Evolutionary conservation across 2,113 vertebrate species (phyloP).

Genomic region (Aplodontia rufa): DNA sequence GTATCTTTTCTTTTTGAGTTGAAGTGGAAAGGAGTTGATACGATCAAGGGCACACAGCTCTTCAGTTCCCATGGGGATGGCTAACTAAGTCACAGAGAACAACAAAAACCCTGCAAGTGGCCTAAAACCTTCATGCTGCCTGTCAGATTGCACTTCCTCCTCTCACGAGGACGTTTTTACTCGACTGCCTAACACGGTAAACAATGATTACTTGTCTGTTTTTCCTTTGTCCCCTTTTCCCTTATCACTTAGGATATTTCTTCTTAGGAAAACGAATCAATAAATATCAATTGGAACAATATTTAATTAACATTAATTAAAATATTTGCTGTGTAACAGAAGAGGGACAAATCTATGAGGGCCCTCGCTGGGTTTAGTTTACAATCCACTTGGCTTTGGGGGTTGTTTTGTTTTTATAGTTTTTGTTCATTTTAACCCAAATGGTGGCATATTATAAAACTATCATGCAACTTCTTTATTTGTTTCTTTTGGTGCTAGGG

Average conservation of each 20-base stretch:
- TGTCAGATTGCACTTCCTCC: background rate
- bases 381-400: conserved; percentile 7
- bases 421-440: conserved; percentile 31
- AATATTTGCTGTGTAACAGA: background rate
- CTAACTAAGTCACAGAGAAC: background rate
- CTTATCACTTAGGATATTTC: background rate
- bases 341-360: background rate
- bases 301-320: background rate
- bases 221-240: background rate
- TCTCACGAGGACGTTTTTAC: no score
- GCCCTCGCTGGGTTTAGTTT: background rate
- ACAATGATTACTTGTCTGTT: background rate
- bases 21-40: conserved; percentile 6
- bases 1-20: background rate
- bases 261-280: conserved; percentile 18
- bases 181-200: background rate
- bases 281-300: background rate
- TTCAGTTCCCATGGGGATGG: background rate
- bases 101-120: background rate
- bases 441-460: background rate
- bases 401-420: no score
- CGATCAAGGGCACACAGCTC: background rate
- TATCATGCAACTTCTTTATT: background rate
- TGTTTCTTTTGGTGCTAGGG: background rate
- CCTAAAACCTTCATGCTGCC: background rate